phyloP scores from a whole-genome alignment of 1,140 invertebrate genomes.

The Homarus americanus region DNA sequence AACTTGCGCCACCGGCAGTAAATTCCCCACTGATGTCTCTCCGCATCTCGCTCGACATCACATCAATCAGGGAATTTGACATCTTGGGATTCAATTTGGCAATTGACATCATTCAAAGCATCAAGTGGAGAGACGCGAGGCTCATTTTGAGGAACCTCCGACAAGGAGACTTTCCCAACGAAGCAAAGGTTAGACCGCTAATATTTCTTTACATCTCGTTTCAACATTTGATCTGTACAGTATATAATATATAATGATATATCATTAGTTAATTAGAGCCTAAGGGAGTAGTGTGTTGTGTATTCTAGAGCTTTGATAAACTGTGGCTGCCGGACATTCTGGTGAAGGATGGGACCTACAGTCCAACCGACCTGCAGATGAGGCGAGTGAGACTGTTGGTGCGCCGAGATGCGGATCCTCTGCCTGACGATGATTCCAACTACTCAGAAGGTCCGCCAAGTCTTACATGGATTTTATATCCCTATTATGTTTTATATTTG shows the following conservation, averaged over 20 bases:
- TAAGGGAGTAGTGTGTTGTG: too few relatives aligned
- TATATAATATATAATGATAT: too few relatives aligned
- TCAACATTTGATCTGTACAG: too few relatives aligned
- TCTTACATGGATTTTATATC: too few relatives aligned
- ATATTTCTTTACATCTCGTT: too few relatives aligned
- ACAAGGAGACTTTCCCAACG: background rate
- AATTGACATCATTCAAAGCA: constrained; percentile 30
- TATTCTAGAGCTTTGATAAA: too few relatives aligned
- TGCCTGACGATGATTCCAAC: constrained; percentile 2
- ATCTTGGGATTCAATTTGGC: constrained; percentile 5
- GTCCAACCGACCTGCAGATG: background rate
- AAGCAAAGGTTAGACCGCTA: constrained; percentile 21
- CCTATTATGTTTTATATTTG: too few relatives aligned
- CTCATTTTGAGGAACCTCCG: constrained; percentile 34
- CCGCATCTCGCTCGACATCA: constrained; percentile 31
- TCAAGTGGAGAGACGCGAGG: constrained; percentile 22
- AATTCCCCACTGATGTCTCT: background rate
- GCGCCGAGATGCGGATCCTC: background rate
- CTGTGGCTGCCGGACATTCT: constrained; percentile 15
- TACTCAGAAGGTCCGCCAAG: background rate
- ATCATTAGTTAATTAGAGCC: too few relatives aligned
- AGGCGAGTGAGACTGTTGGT: background rate
- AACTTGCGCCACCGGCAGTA: constrained; percentile 17
- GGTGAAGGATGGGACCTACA: constrained; percentile 24
- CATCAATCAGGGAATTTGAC: constrained; percentile 35